A percentile compares a stretch with the other conserved stretches of the same genome.
These are phyloP conservation scores for Peucedramus taeniatus DNA, from an alignment of 2,113 vertebrate genomes.

Conservation along the genomic window DNA sequence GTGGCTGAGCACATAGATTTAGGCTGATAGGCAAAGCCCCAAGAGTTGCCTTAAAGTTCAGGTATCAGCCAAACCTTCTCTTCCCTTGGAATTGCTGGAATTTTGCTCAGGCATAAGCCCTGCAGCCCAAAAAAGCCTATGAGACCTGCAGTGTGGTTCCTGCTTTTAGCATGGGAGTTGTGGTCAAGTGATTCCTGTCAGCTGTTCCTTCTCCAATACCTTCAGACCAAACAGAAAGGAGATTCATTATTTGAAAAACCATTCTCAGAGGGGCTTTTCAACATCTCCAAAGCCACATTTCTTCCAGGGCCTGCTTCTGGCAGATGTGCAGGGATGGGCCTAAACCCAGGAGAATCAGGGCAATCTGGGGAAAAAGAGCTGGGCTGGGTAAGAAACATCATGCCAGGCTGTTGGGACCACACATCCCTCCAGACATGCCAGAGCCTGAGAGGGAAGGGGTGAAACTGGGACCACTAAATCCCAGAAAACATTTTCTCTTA, in stretches of 20 bases:
- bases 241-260: neutral
- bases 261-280: neutral
- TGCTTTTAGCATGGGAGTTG: neutral
- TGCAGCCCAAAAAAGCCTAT: neutral
- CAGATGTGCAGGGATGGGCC: neutral
- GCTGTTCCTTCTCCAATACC: fast-evolving
- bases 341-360: neutral
- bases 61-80: neutral
- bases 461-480: neutral
- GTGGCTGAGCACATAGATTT: fast-evolving
- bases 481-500: neutral
- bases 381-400: neutral
- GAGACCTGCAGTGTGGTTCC: neutral
- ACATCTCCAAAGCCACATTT: neutral
- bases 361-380: neutral
- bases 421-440: neutral
- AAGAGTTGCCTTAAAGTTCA: neutral
- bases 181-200: neutral
- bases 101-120: fast-evolving
- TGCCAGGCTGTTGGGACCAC: neutral
- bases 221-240: neutral
- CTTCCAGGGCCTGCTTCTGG: neutral
- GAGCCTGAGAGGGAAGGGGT: neutral
- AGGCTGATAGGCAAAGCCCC: neutral
- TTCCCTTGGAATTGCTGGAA: neutral